Evolutionary conservation across 2,888 invertebrate species (phyloP).

Genomic region (Sphaeridia pumilis): DNA sequence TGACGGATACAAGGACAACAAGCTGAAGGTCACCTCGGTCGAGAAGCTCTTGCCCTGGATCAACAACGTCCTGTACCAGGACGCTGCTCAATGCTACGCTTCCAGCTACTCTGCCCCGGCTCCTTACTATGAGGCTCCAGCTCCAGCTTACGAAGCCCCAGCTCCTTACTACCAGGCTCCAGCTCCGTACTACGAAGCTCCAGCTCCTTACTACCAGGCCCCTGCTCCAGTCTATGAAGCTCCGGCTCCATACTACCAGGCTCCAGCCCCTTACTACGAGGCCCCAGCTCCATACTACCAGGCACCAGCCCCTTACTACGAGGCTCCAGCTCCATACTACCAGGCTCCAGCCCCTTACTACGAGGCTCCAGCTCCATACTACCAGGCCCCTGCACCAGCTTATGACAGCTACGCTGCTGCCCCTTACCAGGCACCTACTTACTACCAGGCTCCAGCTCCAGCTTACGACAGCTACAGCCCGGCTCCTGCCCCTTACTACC

Average conservation of each 20-base stretch:
- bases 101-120: constrained; percentile 4
- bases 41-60: constrained; percentile 31
- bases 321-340: not conserved
- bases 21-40: constrained; percentile 32
- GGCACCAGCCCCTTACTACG: constrained; percentile 6
- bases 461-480: not conserved
- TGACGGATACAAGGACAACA: constrained; percentile 27
- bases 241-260: constrained; percentile 1
- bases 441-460: not conserved
- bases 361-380: constrained; percentile 1
- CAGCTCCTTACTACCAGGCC: constrained; percentile 5
- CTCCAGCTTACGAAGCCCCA: constrained; percentile 4
- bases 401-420: no score
- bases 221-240: not conserved
- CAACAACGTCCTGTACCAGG: constrained; percentile 26
- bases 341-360: constrained; percentile 4
- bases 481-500: constrained; percentile 1
- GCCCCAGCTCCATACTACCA: no score
- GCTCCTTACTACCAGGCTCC: no score
- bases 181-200: not conserved
- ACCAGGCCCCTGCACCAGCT: constrained; percentile 1
- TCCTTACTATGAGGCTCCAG: not conserved
- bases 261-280: constrained; percentile 3
- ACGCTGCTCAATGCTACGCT: constrained; percentile 6
- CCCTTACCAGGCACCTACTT: not conserved